Conservation (phyloP, 2,797 vertebrate genomes). For the Arctocebus calabarensis region DNA sequence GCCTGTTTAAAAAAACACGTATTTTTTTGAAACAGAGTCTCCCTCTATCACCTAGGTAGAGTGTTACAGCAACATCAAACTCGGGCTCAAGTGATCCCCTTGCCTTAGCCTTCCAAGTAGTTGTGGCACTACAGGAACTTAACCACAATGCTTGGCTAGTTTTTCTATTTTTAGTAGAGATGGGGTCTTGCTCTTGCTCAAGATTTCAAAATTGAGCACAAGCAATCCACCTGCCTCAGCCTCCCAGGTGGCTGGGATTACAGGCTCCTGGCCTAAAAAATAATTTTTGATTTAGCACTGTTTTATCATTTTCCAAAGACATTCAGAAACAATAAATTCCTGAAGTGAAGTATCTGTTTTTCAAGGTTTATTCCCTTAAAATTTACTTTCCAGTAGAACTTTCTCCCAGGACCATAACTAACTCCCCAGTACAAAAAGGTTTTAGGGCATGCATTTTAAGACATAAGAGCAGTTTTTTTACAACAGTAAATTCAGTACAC, state of each 20-base stretch:
- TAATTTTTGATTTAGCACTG: background rate
- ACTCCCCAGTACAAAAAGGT: background rate
- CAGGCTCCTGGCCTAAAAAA: background rate
- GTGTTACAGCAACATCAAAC: no score
- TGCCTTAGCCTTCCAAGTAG: no score
- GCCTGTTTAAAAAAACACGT: background rate
- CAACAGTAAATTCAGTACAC: constrained; percentile 8
- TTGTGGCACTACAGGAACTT: no score
- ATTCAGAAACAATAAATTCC: background rate
- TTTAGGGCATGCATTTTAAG: constrained; percentile 12
- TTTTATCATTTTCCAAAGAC: constrained; percentile 26
- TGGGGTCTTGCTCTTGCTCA: no score
- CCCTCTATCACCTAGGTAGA: no score
- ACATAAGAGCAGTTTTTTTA: constrained; percentile 48
- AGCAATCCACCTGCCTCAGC: no score
- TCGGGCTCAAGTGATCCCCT: no score
- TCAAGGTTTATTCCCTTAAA: background rate
- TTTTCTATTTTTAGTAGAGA: no score
- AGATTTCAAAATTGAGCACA: no score
- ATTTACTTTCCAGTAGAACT: background rate
- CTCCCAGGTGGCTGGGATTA: no score
- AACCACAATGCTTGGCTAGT: no score
- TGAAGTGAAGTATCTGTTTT: constrained; percentile 1
- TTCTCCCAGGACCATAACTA: background rate
- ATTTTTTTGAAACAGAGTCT: background rate